Conservation (phyloP, 2,113 vertebrate genomes). For the Phalacrocorax carbo region DNA sequence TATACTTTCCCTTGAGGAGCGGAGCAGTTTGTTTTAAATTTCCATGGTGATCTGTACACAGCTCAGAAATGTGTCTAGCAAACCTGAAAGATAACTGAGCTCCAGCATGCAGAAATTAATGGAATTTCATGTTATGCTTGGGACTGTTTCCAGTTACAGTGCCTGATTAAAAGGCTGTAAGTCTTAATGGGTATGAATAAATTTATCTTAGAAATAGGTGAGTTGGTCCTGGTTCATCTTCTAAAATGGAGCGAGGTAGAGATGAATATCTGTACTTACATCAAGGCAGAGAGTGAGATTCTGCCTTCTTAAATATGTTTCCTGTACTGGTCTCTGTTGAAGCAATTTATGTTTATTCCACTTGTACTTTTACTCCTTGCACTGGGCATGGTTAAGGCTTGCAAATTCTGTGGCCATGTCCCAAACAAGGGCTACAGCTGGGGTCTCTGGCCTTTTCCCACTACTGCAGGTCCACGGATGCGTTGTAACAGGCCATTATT, state of each 20-base stretch:
- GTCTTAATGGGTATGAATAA: background rate
- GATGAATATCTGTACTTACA: background rate
- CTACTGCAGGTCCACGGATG: background rate
- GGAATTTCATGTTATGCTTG: background rate
- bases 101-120: background rate
- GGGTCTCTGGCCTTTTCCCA: background rate
- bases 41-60: background rate
- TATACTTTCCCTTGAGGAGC: background rate
- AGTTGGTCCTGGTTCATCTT: background rate
- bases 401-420: background rate
- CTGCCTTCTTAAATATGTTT: background rate
- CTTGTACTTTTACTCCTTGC: background rate
- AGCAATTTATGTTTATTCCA: background rate
- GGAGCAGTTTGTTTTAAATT: background rate
- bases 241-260: background rate
- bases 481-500: background rate
- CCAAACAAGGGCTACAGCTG: background rate
- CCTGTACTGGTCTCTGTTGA: background rate
- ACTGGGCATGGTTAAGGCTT: background rate
- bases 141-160: background rate
- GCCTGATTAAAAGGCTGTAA: background rate
- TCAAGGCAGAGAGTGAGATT: background rate
- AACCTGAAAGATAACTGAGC: background rate
- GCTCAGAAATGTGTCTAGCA: background rate
- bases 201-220: background rate